Evolutionary conservation across 2,888 invertebrate genomes (phyloP).

Genomic region (Agonopterix subpropinquella): DNA sequence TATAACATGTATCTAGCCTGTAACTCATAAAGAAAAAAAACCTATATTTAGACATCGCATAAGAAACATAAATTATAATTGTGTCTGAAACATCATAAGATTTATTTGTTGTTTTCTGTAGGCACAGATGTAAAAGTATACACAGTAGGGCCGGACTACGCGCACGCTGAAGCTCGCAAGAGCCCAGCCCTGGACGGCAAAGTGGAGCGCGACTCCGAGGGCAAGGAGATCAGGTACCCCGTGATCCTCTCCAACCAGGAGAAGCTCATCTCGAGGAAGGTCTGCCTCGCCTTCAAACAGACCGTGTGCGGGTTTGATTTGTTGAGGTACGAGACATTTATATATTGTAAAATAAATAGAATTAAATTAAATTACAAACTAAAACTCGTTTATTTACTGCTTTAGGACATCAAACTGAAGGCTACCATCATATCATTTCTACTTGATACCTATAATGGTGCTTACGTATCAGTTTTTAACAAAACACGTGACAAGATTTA

Average conservation of each 20-base stretch:
- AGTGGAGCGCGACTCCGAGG: constrained; percentile 98
- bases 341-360: too few species aligned
- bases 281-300: constrained; percentile 97
- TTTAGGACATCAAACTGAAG: too few species aligned
- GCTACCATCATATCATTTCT: too few species aligned
- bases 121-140: constrained; percentile 90
- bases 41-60: too few species aligned
- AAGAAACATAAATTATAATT: too few species aligned
- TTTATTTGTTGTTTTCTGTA: constrained; percentile 32
- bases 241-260: constrained; percentile 98
- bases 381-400: too few species aligned
- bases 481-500: too few species aligned
- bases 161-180: constrained; percentile 99
- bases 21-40: too few species aligned
- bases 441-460: too few species aligned
- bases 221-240: constrained; percentile 98
- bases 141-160: constrained; percentile 99
- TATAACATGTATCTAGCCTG: not conserved
- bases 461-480: too few species aligned
- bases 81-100: not conserved
- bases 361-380: too few species aligned
- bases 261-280: constrained; percentile 97
- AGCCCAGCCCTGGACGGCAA: constrained; percentile 99
- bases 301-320: constrained; percentile 99
- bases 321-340: constrained; percentile 75